phyloP scores from a whole-genome alignment of 2,113 vertebrate species.

The Apodemus sylvaticus region DNA sequence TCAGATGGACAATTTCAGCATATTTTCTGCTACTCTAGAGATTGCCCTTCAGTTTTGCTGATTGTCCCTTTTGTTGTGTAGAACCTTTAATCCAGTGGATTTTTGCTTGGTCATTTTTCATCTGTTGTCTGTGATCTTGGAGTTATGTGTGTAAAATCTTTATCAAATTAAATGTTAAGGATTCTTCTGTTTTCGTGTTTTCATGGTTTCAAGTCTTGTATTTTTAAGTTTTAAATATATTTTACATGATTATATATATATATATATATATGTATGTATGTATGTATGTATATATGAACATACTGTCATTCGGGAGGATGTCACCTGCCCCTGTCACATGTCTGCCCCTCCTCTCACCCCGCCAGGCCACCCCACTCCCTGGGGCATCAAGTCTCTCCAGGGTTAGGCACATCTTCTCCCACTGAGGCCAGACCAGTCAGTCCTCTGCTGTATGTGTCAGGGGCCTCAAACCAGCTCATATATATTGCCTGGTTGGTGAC shows the following conservation, averaged over 20 bases:
- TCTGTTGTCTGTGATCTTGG: no score
- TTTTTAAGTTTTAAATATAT: not conserved
- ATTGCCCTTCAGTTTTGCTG: not conserved
- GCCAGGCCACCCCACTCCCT: no score
- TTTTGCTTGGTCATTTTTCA: not conserved
- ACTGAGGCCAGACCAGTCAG: no score
- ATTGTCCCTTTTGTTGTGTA: not conserved
- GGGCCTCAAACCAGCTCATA: no score
- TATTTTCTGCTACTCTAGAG: not conserved
- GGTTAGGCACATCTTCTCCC: no score
- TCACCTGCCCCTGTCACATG: no score
- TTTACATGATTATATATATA: not conserved
- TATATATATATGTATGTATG: no score
- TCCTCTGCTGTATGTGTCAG: no score
- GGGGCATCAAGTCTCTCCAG: no score
- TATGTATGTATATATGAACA: not conserved
- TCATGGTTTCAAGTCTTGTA: not conserved
- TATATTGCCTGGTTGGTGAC: no score
- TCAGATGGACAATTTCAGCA: not conserved
- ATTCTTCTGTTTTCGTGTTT: not conserved
- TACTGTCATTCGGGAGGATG: not conserved
- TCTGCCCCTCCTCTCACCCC: no score
- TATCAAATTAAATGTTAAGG: not conserved
- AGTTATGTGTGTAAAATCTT: not conserved
- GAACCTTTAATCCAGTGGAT: not conserved